phyloP scores from a whole-genome alignment of 1,140 invertebrate species.

The Calycopis cecrops region DNA sequence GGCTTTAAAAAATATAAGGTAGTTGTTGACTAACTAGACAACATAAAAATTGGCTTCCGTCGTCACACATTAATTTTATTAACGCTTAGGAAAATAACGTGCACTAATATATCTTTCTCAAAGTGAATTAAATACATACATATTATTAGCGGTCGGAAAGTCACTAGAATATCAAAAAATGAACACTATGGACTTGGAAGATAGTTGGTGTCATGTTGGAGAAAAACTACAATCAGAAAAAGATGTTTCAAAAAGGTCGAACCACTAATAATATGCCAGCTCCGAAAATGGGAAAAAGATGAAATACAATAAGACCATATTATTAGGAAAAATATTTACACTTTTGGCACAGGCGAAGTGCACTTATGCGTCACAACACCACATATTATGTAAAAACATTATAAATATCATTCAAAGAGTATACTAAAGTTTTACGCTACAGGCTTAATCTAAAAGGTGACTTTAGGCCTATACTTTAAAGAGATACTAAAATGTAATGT shows the following conservation, averaged over 20 bases:
- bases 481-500: conserved; percentile 23
- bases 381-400: conserved; percentile 36
- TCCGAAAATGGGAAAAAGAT: conserved; percentile 25
- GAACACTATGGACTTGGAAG: neutral
- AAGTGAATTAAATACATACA: conserved; percentile 4
- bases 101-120: conserved; percentile 2
- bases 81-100: conserved; percentile 6
- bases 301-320: conserved; percentile 21
- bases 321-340: conserved; percentile 61
- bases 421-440: conserved; percentile 60
- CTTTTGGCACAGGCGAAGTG: conserved; percentile 68
- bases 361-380: conserved; percentile 42
- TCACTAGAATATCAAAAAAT: neutral
- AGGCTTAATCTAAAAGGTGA: conserved; percentile 61
- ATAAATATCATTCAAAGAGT: conserved; percentile 44
- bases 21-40: neutral
- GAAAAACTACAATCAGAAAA: too few relatives aligned
- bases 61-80: neutral
- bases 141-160: neutral
- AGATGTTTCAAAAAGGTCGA: conserved; percentile 10
- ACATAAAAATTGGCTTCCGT: neutral
- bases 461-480: conserved; percentile 62
- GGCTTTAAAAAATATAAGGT: too few relatives aligned
- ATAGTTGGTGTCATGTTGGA: too few relatives aligned
- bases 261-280: conserved; percentile 31